Evolutionary conservation across 1,140 invertebrate genomes (phyloP), one percentile per base, ranked within the genome.

Genomic region (Propsilocerus akamusi): DNA sequence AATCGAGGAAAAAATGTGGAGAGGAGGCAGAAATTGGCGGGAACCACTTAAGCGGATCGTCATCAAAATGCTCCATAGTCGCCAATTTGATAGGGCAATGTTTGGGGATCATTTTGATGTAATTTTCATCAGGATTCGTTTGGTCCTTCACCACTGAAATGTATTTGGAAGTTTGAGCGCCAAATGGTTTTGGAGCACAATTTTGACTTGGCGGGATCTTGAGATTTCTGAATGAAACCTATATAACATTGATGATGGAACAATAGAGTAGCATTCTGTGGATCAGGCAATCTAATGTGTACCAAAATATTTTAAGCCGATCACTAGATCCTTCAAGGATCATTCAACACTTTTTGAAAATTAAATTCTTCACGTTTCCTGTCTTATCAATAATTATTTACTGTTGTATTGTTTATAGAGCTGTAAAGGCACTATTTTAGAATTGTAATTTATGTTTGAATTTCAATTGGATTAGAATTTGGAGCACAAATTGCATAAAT

Each of bases 11-110:
- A 41, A 41, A 41, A 17, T 20, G n/a, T 8, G 10, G 28, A 30
- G 28, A 30, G 14, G 34, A 41, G 34, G 34, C 34, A 41, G 17
- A 41, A 41, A 41, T 41, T 41, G 34, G 34, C 34, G 34, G 34
- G 17, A 41, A 41, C 10, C n/a, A 8, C 14, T 17, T 20, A 17
- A 41, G 22, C 22, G 17, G 22, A 41, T 41, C 34, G 8, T 20
- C 14, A 17, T 30, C 8, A 41, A 41, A 41, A 20, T 7, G 8
- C 22, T 20, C 8, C 22, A 20, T 3, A 41, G 3, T 41, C 17
- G 5, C n/a, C 4, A 20, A 20, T 6, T 2, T 17, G 34, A 6
- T 17, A 41, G 5, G 2, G 17, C 4, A 10, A 41, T 41, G 34
- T 30, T 6, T 30, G 34, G 10, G 14, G 10, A 41, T 8, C 22